Conservation (phyloP, 2,113 vertebrate species). For the Origma solitaria region DNA sequence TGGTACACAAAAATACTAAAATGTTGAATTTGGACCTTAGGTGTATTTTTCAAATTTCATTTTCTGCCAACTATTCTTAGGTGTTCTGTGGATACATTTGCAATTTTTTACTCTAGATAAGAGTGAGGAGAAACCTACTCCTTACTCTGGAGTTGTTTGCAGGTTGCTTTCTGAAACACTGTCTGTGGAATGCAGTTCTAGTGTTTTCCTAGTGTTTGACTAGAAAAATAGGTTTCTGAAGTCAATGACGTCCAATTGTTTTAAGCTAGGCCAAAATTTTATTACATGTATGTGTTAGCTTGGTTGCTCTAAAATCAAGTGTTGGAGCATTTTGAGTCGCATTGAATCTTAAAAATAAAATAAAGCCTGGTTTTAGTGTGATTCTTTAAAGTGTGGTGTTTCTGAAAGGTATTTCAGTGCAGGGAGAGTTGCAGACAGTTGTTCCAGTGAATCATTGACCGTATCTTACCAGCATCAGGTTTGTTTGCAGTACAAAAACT, state of each 20-base stretch:
- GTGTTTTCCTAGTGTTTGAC: background rate
- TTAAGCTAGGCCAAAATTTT: background rate
- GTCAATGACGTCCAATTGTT: background rate
- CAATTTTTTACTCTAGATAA: background rate
- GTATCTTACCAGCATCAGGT: background rate
- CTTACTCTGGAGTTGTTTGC: background rate
- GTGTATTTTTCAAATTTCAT: background rate
- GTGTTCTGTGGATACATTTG: background rate
- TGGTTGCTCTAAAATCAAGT: background rate
- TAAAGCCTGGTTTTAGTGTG: background rate
- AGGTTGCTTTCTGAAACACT: background rate
- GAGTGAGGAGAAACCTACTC: background rate
- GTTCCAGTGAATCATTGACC: background rate
- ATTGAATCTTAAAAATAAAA: background rate
- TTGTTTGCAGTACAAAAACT: background rate
- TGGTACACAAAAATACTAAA: background rate
- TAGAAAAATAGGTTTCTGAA: background rate
- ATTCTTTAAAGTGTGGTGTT: background rate
- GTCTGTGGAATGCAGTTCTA: background rate
- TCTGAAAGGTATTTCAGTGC: background rate
- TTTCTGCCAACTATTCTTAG: background rate
- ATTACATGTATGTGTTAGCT: background rate
- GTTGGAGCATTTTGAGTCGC: background rate
- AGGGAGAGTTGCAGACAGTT: background rate
- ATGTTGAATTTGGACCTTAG: conserved; percentile 23